phyloP scores from a whole-genome alignment of 37 sponge, comb jelly and placozoan species.

The Bolinopsis microptera region DNA sequence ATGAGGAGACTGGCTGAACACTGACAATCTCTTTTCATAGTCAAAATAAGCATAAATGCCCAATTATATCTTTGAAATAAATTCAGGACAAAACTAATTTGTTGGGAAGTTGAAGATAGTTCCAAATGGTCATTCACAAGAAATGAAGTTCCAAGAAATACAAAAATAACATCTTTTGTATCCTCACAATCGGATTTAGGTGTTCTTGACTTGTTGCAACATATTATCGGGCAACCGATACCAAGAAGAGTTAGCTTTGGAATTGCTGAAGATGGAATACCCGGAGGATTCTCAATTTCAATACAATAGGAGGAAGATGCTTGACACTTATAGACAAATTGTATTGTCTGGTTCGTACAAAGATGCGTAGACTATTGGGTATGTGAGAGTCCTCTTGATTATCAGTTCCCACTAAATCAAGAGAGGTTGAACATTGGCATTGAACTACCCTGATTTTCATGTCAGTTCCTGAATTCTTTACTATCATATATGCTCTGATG shows the following conservation, averaged over 20 bases:
- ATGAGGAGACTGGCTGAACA: not conserved
- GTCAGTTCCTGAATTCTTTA: not conserved
- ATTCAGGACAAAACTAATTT: not conserved
- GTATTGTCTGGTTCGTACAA: too few relatives aligned
- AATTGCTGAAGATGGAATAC: not conserved
- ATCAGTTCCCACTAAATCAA: not conserved
- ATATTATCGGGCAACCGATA: not conserved
- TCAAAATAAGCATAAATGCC: constrained; percentile 14
- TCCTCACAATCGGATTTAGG: not conserved
- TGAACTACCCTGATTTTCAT: not conserved
- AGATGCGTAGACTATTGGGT: too few relatives aligned
- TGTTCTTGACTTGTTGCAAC: not conserved
- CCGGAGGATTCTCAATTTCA: not conserved
- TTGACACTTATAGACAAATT: too few relatives aligned
- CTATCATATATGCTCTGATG: not conserved
- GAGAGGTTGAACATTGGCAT: not conserved
- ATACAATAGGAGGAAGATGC: constrained; percentile 9
- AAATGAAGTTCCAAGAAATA: constrained; percentile 19
- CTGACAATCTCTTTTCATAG: not conserved
- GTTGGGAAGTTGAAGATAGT: not conserved
- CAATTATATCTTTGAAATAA: not conserved
- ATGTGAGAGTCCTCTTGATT: not conserved
- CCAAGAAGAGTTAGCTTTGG: constrained; percentile 14
- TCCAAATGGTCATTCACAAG: constrained; percentile 18
- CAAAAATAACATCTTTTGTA: constrained; percentile 38